Conservation (phyloP, 2,888 invertebrate genomes). For the Aplocera efformata region DNA sequence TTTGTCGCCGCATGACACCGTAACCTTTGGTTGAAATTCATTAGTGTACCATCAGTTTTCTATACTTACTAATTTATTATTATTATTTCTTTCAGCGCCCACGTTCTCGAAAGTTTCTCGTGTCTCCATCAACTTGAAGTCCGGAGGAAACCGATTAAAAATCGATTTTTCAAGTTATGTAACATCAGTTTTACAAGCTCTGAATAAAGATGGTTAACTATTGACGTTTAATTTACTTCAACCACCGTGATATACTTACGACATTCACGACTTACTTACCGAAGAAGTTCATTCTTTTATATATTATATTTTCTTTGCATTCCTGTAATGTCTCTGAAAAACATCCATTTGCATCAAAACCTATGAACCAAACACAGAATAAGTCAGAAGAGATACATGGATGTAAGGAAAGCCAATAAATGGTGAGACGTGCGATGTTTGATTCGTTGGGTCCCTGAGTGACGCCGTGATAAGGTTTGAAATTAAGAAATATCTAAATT, state of each 20-base stretch:
- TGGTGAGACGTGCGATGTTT: too few relatives aligned
- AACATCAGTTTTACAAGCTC: constrained; percentile 61
- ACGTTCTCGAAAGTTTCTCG: constrained; percentile 82
- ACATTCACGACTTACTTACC: not conserved
- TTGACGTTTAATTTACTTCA: not conserved
- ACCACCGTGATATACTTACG: constrained; percentile 18
- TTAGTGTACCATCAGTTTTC: too few relatives aligned
- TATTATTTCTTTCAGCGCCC: constrained; percentile 67
- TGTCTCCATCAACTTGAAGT: constrained; percentile 79
- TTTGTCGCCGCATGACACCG: too few relatives aligned
- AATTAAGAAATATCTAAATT: constrained; percentile 24
- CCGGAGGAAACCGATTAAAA: constrained; percentile 80
- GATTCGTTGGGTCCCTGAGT: too few relatives aligned
- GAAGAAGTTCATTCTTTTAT: constrained; percentile 2
- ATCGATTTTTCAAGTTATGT: constrained; percentile 78
- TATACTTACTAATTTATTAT: constrained; percentile 2
- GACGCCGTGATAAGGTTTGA: constrained; percentile 11
- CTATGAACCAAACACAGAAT: constrained; percentile 13
- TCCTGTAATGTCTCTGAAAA: constrained; percentile 35
- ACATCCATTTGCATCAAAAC: constrained; percentile 31
- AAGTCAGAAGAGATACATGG: not conserved
- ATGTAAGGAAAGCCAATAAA: too few relatives aligned
- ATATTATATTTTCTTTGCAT: constrained; percentile 20
- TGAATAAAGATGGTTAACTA: constrained; percentile 51
- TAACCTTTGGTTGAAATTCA: too few relatives aligned